Evolutionary conservation across 2,797 vertebrate genomes (phyloP).

Genomic region (Coregonus sp.): DNA sequence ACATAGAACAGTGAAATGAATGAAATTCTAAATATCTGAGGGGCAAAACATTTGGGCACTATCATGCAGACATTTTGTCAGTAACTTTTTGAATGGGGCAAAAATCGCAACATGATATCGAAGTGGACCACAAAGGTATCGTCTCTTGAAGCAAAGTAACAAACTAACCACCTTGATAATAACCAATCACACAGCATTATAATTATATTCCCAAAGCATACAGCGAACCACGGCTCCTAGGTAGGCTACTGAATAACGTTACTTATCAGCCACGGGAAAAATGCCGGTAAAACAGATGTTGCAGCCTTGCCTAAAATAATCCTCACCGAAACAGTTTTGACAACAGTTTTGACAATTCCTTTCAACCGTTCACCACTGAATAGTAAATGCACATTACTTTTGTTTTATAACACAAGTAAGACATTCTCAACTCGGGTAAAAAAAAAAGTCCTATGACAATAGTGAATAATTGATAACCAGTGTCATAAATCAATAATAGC

Average conservation of each 20-base stretch:
- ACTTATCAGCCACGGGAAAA: conserved; percentile 14
- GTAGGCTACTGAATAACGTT: not conserved
- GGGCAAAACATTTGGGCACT: not conserved
- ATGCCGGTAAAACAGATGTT: conserved; percentile 43
- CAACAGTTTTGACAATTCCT: not conserved
- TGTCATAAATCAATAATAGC: conserved; percentile 38
- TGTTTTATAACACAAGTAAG: conserved; percentile 25
- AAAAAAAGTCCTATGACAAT: conserved; percentile 25
- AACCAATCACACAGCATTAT: not conserved
- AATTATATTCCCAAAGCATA: not conserved
- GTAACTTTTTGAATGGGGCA: not conserved
- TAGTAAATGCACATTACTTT: conserved; percentile 1
- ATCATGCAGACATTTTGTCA: not conserved
- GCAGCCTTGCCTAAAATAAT: not conserved
- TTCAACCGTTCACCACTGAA: conserved; percentile 12
- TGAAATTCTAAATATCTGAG: not conserved
- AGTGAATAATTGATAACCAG: conserved; percentile 47
- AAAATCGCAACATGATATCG: not conserved
- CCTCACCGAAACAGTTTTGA: not conserved
- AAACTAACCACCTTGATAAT: not conserved
- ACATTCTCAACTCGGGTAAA: conserved; percentile 36
- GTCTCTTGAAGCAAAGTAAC: not conserved
- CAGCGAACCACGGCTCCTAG: not conserved
- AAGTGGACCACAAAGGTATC: not conserved
- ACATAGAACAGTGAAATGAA: not conserved